Evolutionary conservation across 2,113 vertebrate genomes (phyloP).

Genomic region (Thinocorus orbignyianus): DNA sequence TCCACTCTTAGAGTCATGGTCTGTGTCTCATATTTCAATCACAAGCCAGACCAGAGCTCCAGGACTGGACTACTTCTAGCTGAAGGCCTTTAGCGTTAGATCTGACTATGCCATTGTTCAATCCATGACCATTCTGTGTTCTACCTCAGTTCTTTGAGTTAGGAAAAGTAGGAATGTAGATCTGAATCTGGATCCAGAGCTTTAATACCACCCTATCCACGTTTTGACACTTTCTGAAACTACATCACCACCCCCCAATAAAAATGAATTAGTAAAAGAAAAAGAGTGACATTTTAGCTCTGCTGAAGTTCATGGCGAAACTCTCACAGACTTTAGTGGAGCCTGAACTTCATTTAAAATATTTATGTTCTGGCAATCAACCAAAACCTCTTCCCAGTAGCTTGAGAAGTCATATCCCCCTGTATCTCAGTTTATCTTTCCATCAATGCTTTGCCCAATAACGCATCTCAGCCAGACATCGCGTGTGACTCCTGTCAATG

Average conservation of each 20-base stretch:
- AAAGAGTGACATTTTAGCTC: neutral
- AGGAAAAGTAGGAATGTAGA: neutral
- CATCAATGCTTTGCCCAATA: neutral
- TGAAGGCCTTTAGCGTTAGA: neutral
- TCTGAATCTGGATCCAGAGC: neutral
- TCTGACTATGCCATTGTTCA: neutral
- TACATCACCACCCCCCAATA: too few relatives aligned
- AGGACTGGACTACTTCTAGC: neutral
- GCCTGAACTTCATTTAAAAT: neutral
- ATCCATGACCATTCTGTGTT: neutral
- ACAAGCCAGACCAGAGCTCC: neutral
- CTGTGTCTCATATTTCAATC: neutral
- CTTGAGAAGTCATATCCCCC: neutral
- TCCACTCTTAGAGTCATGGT: neutral
- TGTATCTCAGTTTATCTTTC: neutral
- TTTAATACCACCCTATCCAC: neutral
- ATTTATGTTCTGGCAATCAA: neutral
- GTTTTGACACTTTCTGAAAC: neutral
- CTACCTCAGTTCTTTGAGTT: neutral
- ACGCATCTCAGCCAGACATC: neutral
- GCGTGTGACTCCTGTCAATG: neutral
- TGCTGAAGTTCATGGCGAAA: neutral
- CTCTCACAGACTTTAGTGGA: neutral
- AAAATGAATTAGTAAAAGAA: neutral
- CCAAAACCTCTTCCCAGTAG: neutral